Base-by-base conservation (phyloP, 2,888 invertebrate genomes). In the Ochropleura leucogaster region DNA sequence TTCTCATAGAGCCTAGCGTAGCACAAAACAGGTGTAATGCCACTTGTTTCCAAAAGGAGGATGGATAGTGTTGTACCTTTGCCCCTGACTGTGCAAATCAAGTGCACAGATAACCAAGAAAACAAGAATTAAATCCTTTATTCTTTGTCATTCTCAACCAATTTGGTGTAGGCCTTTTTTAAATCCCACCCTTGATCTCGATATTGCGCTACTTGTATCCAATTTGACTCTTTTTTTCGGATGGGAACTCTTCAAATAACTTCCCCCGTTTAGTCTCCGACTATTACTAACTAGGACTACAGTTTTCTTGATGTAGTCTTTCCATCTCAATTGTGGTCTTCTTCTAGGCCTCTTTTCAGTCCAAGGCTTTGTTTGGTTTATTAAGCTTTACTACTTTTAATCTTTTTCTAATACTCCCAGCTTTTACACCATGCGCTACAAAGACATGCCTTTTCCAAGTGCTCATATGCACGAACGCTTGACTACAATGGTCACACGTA, bases 401-500 rank as follows among this genome's bases (percentile, higher is more conserved):
- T 47, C 9, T 75, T 4, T 77, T 70, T 64, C 12, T 63, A 5
- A n/a, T 59, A 59, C 40, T 63, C 14, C 40, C 47, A 46, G 59
- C 4, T 40, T 57, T 66, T 40, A 68, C 18, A 1, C n/a, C 42
- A 60, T 80, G 81, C 8, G 55, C 7, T 2, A 6, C 20, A 10
- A 18, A 16, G 12, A 81, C 69, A 77, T 81, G 81, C 18, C 40
- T 59, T 47, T 67, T 51, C 77, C 69, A 81, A 40, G 72, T 77
- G 40, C 75, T 79, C 75, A 69, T 74, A 80, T 55, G 86, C 16
- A 47, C 76, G 51, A 59, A 79, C 12, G 51, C 64, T 18, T 40
- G 59, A 12, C 80, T 71, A 62, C 86, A 86, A 62, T 57, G 18
- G 4, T 79, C 72, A 51, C 86, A 86, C 10, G 46, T 74, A 42